Percentiles rank a stretch among this genome's conserved stretches.
These are phyloP conservation scores for Helicorthomorpha holstii DNA, from an alignment of 1,140 invertebrate genomes.

Conservation along the genomic window DNA sequence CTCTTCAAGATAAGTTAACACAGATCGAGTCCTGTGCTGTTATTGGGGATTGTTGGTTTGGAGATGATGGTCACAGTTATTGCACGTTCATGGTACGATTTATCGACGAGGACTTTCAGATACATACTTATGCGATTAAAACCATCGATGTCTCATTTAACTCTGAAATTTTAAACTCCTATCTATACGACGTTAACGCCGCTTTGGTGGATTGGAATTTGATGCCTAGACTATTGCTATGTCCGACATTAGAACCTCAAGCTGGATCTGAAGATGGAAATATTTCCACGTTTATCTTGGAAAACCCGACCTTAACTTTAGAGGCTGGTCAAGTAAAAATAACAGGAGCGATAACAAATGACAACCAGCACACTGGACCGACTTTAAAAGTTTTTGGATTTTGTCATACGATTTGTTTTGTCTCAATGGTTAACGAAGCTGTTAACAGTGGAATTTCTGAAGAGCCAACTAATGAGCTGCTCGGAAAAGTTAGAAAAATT, in stretches of 20 bases:
- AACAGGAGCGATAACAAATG: not conserved
- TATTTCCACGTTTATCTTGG: not conserved
- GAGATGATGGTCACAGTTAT: not conserved
- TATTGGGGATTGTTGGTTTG: not conserved
- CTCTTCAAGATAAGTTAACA: not conserved
- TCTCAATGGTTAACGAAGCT: not conserved
- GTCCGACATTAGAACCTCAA: not conserved
- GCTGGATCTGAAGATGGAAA: not conserved
- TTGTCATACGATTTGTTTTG: not conserved
- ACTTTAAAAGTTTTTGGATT: not conserved
- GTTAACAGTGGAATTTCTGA: not conserved
- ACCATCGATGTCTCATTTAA: not conserved
- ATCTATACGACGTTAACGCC: not conserved
- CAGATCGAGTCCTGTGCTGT: not conserved
- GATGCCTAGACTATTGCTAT: not conserved
- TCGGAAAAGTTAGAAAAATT: not conserved
- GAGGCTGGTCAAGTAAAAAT: not conserved
- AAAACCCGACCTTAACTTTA: not conserved
- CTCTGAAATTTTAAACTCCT: not conserved
- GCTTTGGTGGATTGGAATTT: not conserved
- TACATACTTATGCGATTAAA: not conserved
- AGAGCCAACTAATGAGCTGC: not conserved
- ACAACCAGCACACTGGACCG: not conserved
- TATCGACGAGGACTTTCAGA: not conserved
- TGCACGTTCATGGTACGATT: not conserved